Evolutionary conservation across 2,888 invertebrate species (phyloP).

Genomic region (Carterocephalus palaemon): DNA sequence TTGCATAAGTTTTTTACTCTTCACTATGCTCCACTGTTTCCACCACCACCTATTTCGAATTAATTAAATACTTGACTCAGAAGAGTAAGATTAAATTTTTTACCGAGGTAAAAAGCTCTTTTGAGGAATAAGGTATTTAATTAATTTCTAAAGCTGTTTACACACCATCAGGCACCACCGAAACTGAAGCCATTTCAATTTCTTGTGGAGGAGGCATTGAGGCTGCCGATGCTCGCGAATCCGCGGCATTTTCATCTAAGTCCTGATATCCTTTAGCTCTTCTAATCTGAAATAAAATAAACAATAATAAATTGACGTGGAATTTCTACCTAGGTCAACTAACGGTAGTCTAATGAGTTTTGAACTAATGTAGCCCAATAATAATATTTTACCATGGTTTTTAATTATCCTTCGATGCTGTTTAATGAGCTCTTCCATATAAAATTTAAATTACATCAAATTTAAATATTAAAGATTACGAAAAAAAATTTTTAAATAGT

Average conservation of each 20-base stretch:
- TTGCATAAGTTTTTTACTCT: too few species aligned
- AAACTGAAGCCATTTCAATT: slow-evolving; percentile 88
- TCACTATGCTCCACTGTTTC: too few species aligned
- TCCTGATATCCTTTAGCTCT: slow-evolving; percentile 81
- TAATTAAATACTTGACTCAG: too few species aligned
- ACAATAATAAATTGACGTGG: slow-evolving; percentile 55
- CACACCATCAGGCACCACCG: slow-evolving; percentile 88
- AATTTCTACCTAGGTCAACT: slow-evolving; percentile 37
- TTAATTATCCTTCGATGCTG: not conserved
- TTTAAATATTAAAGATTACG: too few species aligned
- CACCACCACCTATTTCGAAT: too few species aligned
- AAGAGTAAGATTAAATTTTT: too few species aligned
- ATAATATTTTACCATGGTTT: slow-evolving; percentile 13
- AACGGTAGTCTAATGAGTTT: slow-evolving; percentile 46
- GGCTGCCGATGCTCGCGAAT: slow-evolving; percentile 50
- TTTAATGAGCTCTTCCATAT: not conserved
- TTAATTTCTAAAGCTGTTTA: too few species aligned
- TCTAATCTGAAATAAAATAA: slow-evolving; percentile 54
- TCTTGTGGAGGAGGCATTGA: slow-evolving; percentile 80
- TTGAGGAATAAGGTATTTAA: too few species aligned
- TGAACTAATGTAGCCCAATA: not conserved
- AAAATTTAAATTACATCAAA: not conserved
- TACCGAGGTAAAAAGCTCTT: too few species aligned
- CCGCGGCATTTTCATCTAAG: slow-evolving; percentile 72
- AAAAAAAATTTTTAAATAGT: too few species aligned